Evolutionary conservation across 2,888 invertebrate species (phyloP).

Genomic region (Thecophora atra): DNA sequence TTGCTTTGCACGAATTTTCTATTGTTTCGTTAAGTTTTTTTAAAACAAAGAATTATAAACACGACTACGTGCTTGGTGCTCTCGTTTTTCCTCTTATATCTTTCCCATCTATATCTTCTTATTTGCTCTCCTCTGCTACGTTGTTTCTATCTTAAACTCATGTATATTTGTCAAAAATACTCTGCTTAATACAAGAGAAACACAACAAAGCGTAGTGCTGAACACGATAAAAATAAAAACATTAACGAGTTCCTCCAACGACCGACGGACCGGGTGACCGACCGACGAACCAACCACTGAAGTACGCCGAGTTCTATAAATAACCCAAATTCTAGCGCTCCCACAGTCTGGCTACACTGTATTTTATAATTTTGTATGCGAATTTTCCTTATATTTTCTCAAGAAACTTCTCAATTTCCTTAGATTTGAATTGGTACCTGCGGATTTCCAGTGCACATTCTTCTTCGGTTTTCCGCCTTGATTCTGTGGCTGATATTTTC

Average conservation of each 20-base stretch:
- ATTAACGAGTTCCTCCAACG: constrained; percentile 17
- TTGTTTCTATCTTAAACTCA: neutral
- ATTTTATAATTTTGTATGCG: constrained; percentile 29
- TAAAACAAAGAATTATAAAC: too few relatives aligned
- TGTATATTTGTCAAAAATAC: neutral
- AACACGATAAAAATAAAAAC: neutral
- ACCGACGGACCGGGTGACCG: neutral
- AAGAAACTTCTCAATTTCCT: constrained; percentile 48
- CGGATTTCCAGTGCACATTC: constrained; percentile 85
- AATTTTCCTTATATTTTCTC: constrained; percentile 57
- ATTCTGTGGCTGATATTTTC: constrained; percentile 68
- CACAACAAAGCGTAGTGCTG: neutral
- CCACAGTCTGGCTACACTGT: constrained; percentile 49
- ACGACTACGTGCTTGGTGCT: neutral
- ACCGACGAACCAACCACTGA: constrained; percentile 57
- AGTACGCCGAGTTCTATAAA: constrained; percentile 59
- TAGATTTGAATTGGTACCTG: constrained; percentile 71
- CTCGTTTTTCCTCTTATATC: neutral
- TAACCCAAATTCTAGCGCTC: constrained; percentile 59
- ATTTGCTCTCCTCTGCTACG: neutral
- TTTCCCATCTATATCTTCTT: neutral
- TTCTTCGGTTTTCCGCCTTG: constrained; percentile 73
- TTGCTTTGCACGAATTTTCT: neutral
- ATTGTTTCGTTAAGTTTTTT: constrained; percentile 24
- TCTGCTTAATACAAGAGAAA: neutral